A percentile compares a stretch with the other conserved stretches of the same genome.
These are phyloP conservation scores for Drosophila dives DNA, from an alignment of 2,888 invertebrate genomes.

Conservation along the genomic window DNA sequence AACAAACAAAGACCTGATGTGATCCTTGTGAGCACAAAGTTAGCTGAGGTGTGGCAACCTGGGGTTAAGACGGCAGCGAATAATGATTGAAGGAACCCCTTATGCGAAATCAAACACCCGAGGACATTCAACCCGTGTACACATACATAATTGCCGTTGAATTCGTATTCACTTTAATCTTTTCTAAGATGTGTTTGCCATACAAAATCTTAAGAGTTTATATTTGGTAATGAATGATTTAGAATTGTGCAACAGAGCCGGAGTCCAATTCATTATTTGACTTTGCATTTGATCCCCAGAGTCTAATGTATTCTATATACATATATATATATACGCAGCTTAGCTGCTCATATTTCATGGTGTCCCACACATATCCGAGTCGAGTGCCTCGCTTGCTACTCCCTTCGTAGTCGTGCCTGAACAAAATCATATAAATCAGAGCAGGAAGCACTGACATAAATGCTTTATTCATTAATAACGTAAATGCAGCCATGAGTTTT, in stretches of 20 bases:
- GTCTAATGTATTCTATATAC: not conserved
- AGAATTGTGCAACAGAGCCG: conserved; percentile 50
- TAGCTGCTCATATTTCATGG: conserved; percentile 32
- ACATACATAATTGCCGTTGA: conserved; percentile 67
- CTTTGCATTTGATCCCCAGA: conserved; percentile 23
- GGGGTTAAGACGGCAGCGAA: conserved; percentile 10
- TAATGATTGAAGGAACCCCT: conserved; percentile 57
- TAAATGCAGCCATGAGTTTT: conserved; percentile 48
- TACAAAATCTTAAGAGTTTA: conserved; percentile 27
- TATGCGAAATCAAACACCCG: conserved; percentile 63
- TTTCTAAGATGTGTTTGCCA: conserved; percentile 51
- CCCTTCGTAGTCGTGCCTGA: not conserved
- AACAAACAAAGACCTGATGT: conserved; percentile 15
- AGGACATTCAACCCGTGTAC: conserved; percentile 50
- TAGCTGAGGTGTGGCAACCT: not conserved
- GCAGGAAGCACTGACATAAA: conserved; percentile 44
- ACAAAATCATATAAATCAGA: conserved; percentile 54
- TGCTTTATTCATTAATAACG: conserved; percentile 68
- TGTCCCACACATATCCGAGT: conserved; percentile 9
- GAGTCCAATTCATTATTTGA: conserved; percentile 31
- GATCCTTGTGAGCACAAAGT: not conserved
- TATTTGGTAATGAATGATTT: conserved; percentile 61
- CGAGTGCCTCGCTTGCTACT: not conserved
- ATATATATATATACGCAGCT: not conserved
- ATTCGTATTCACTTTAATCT: conserved; percentile 69